Base-by-base conservation (phyloP, 2,113 vertebrate species). In the Polypterus senegalus region DNA sequence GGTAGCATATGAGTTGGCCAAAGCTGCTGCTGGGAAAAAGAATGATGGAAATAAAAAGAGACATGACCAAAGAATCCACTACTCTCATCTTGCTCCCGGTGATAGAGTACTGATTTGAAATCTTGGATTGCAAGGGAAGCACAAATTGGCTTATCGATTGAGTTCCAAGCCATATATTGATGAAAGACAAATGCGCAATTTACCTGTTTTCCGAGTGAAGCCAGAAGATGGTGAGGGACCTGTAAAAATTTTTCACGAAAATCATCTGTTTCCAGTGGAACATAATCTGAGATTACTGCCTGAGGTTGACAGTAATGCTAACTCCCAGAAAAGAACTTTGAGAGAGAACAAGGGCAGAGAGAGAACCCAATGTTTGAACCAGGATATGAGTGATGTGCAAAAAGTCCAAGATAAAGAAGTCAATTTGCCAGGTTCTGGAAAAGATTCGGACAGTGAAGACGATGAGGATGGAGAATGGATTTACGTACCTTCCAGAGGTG, bases 221-320 rank as follows among this genome's bases (percentile, higher is more conserved):
- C 54, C 54, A 56, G 5, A 56, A 10, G 43, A 6, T 56, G 54
- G 54, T 2, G 43, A 3, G 3, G 54, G 54, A 6, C 54, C 54
- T 3, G 4, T 56, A 5, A 56, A 56, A 5, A 56, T 27, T 1
- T 5, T 56, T 27, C 54, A 3, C 9, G 3, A 1, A 6, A 56
- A 56, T 53, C 62, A 58, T 44, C 48, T 67, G 44, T 57, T 67
- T 46, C 62, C 62, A 4, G 8, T 64, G n/a, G 62, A 59, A 64
- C 52, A 48, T 27, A 47, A 61, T 11, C 44, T 67, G 46, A 4
- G 59, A 46, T 58, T 64, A 7, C 5, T 52, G 46, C 53, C 62
- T 53, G 62, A 27, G 27, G 27, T 27, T 27, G 27, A 27, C 27
- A 27, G 27, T 27, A 27, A 27, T 27, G 27, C 27, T 27, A 27